Percentiles rank a stretch among this genome's conserved stretches.
Conservation (phyloP, 2,113 vertebrate species). For the Oriolus oriolus region DNA sequence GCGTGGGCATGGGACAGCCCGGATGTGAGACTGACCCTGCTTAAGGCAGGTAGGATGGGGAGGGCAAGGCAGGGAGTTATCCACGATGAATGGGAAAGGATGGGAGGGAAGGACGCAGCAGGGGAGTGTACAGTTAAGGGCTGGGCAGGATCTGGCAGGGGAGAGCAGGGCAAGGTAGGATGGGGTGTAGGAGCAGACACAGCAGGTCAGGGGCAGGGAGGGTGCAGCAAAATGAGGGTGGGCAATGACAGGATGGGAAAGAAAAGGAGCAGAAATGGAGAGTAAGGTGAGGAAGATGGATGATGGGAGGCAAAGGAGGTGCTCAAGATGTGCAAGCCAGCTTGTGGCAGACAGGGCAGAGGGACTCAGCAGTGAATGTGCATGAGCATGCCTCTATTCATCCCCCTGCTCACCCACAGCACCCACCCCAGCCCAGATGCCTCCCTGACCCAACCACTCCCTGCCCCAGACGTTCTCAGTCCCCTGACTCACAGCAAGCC, state of each 20-base stretch:
- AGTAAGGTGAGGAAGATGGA: neutral
- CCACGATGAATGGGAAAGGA: neutral
- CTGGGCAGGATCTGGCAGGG: neutral
- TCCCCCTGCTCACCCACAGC: rapidly evolving
- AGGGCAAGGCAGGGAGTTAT: neutral
- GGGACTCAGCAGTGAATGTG: neutral
- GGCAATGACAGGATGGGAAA: neutral
- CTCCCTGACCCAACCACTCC: neutral
- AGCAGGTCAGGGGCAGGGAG: neutral
- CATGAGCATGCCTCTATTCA: neutral
- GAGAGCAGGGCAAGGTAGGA: neutral
- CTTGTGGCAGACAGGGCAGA: neutral
- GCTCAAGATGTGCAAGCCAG: rapidly evolving
- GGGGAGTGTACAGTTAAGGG: rapidly evolving
- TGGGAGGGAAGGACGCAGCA: neutral
- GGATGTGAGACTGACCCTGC: rapidly evolving
- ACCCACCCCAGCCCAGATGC: neutral
- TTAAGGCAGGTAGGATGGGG: rapidly evolving
- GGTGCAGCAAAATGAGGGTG: neutral
- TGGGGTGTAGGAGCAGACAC: neutral
- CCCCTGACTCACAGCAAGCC: neutral
- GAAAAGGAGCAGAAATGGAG: rapidly evolving
- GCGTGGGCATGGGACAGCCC: rapidly evolving
- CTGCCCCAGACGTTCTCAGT: neutral
- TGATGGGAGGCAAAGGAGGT: neutral